Percentiles rank a stretch among this genome's conserved stretches.
Conservation (phyloP, 2,113 vertebrate genomes). For the Aphyosemion australe region DNA sequence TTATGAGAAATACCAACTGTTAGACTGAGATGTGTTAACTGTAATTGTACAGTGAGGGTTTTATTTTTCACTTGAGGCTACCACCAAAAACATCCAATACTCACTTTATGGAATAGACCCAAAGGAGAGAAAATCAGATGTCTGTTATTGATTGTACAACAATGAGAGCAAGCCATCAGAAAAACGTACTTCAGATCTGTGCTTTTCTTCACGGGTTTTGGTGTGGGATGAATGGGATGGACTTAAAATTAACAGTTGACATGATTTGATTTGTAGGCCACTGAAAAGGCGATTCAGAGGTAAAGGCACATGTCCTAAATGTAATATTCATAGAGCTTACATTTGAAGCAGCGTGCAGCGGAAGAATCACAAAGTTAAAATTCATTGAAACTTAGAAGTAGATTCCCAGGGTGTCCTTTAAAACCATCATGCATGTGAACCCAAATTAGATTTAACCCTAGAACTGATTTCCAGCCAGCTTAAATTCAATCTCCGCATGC, state of each 20-base stretch:
- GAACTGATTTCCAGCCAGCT: conserved; percentile 56
- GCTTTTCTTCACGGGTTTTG: conserved; percentile 6
- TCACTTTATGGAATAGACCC: conserved; percentile 43
- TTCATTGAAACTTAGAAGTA: conserved; percentile 48
- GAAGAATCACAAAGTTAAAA: conserved; percentile 30
- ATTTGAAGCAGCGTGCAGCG: conserved; percentile 23
- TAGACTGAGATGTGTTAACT: conserved; percentile 15
- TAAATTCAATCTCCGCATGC: conserved; percentile 58
- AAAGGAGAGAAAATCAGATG: conserved; percentile 43
- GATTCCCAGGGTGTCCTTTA: conserved; percentile 46
- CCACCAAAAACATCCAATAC: conserved; percentile 45
- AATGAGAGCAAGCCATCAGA: conserved; percentile 23
- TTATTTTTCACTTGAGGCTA: conserved; percentile 36
- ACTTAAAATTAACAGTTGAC: not conserved
- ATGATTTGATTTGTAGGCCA: conserved; percentile 9
- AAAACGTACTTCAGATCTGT: conserved; percentile 21
- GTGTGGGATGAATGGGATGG: conserved; percentile 15
- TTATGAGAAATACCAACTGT: conserved; percentile 6
- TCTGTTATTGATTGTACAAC: conserved; percentile 53
- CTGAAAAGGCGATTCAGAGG: conserved; percentile 1
- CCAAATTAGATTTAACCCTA: conserved; percentile 65
- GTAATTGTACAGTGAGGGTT: conserved; percentile 15
- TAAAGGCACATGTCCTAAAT: not conserved
- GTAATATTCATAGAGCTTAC: conserved; percentile 15
- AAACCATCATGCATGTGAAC: conserved; percentile 54